Base-by-base conservation (phyloP, 2,888 invertebrate species). In the Drosophila eohydei region DNA sequence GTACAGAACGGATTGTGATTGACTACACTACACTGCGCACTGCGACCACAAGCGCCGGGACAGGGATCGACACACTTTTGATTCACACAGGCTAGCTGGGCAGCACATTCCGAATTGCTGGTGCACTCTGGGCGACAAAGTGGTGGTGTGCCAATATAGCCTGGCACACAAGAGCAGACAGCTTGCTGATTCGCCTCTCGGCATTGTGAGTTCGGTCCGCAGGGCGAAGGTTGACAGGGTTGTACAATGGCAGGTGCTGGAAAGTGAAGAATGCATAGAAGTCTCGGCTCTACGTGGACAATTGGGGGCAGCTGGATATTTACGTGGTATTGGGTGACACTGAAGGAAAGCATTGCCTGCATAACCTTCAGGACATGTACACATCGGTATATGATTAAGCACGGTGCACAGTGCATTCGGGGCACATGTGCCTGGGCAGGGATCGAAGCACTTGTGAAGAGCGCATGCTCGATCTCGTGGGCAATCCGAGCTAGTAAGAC, bases 361-460 rank as follows among this genome's bases (percentile, higher is more conserved):
- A 92, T 94, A 96, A 52, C 96, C 96, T 63, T 93, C 92, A 7
- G 95, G 94, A 85, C 96, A 96, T 81, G 95, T 95, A 87, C 96
- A 96, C 94, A 95, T 96, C 1, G 96, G 96, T 63, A 96, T 94
- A 82, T 97, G 97, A 91, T 96, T 96, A 34, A 96, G 93, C 4
- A 96, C 96, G 80, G 95, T 94, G 87, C 97, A 97, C 56, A 95
- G 91, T 1, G 97, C 97, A 89, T 95, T 96, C 57, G 93, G 92
- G 0, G 97, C 97, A 91, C 97, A 97, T 28, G 96, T 96, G 71
- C 95, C 95, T 9, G 95, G 95, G 83, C 97, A 97, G 54, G 97
- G 97, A 91, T 97, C 95, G 55, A 93, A 91, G 90, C 97, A 97
- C 92, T 96, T 96, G 89, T 95, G 96, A 81, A 94, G 94, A 1